Evolutionary conservation across 2,888 invertebrate genomes (phyloP).

Genomic region (Caradrina kadenii): DNA sequence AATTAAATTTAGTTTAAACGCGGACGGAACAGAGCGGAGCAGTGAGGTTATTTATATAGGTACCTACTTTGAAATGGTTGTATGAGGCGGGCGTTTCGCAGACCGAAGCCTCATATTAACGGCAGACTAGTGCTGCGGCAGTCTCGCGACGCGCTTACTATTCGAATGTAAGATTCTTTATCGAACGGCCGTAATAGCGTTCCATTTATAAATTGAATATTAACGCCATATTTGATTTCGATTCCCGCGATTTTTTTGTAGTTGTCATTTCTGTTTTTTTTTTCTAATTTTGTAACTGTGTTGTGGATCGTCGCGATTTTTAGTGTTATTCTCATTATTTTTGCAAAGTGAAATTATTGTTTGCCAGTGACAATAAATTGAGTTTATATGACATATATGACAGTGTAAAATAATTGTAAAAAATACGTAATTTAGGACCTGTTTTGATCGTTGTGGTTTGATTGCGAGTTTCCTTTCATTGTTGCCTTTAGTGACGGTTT

Average conservation of each 20-base stretch:
- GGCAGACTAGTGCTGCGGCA: constrained; percentile 55
- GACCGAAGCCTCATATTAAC: constrained; percentile 64
- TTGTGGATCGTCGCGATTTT: constrained; percentile 33
- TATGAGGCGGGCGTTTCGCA: constrained; percentile 55
- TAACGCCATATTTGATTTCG: constrained; percentile 57
- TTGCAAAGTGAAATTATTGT: constrained; percentile 29
- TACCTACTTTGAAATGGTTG: constrained; percentile 62
- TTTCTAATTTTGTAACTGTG: constrained; percentile 14
- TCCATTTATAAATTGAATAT: constrained; percentile 43
- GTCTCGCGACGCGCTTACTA: constrained; percentile 55
- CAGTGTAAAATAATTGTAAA: constrained; percentile 17
- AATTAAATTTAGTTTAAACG: constrained; percentile 62
- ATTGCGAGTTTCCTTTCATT: constrained; percentile 56
- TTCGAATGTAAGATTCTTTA: constrained; percentile 54
- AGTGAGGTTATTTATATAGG: constrained; percentile 64
- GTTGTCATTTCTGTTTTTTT: constrained; percentile 33
- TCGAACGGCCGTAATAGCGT: constrained; percentile 54
- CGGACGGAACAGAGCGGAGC: constrained; percentile 54
- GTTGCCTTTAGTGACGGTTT: constrained; percentile 63
- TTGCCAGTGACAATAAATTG: constrained; percentile 33
- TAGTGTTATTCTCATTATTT: constrained; percentile 52
- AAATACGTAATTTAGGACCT: constrained; percentile 18
- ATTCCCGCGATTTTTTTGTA: constrained; percentile 39
- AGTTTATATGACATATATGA: constrained; percentile 11
- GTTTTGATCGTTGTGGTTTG: constrained; percentile 40